phyloP scores from a whole-genome alignment of 2,888 invertebrate species.

The Prenolepis imparis region DNA sequence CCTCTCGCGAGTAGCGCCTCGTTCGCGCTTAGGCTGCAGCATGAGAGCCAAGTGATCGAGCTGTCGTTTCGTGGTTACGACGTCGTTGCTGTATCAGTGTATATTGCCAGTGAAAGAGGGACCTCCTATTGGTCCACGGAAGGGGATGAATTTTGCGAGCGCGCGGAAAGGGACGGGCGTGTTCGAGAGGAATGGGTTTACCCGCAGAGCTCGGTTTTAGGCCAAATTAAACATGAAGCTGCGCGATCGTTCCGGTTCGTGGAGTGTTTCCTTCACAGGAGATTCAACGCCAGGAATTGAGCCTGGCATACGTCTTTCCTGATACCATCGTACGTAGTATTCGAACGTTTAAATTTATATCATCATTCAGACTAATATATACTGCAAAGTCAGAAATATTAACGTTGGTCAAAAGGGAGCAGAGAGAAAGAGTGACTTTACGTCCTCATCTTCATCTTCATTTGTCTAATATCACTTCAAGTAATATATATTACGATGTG shows the following conservation, averaged over 20 bases:
- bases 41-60: constrained; percentile 51
- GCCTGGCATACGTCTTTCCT: constrained; percentile 4
- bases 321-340: background rate
- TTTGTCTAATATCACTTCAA: background rate
- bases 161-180: constrained; percentile 39
- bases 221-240: constrained; percentile 73
- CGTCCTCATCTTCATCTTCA: background rate
- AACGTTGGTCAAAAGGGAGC: background rate
- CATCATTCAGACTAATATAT: constrained; percentile 4
- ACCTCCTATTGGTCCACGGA: constrained; percentile 15
- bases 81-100: constrained; percentile 75
- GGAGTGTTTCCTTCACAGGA: constrained; percentile 42
- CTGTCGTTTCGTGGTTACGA: constrained; percentile 75
- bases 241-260: constrained; percentile 46
- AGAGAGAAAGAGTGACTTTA: background rate
- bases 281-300: constrained; percentile 28
- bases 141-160: constrained; percentile 46
- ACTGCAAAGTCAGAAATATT: constrained; percentile 20
- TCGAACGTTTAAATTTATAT: constrained; percentile 46
- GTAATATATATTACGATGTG: background rate
- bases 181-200: constrained; percentile 49
- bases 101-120: constrained; percentile 67
- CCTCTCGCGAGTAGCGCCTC: constrained; percentile 53
- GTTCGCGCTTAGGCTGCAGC: constrained; percentile 59
- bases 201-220: constrained; percentile 66